Evolutionary conservation across 2,888 invertebrate genomes (phyloP), one percentile per base, ranked within the genome.

Genomic region (Tethea ocularis): DNA sequence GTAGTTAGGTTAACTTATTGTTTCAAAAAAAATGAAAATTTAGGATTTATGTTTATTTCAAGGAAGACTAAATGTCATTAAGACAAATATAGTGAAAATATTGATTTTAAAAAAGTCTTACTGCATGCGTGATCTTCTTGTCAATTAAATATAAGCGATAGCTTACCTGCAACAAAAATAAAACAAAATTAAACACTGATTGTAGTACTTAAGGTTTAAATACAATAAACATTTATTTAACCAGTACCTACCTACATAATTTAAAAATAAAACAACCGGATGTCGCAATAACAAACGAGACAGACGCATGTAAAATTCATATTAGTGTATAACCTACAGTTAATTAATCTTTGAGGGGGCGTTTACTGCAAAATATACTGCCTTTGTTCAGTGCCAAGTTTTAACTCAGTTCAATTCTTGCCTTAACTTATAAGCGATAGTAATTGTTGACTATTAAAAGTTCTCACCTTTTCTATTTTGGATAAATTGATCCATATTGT

Each of bases 301-400:
- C 63, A 58, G 61, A 46, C 60, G 51, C 62, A 83, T 84, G 74
- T 80, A 74, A 82, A 83, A 84, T 83, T 82, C 82, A 83, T 79
- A 84, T 83, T 66, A 67, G 70, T 65, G 67, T 59, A 71, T 69
- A 75, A 68, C 72, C 77, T 82, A 64, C 66, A 57, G 66, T 65
- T 81, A 89, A 91, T 90, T 90, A 89, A 88, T 88, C 83, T 82
- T 74, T 57, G 56, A 23, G 67, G 68, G 78, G 88, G 88, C 83
- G 87, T 83, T 79, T 71, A 74, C 79, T 69, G 81, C 80, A 66
- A 81, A 83, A 82, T 81, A 73, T 78, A 75, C 72, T 69, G 81
- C 77, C 82, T 88, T 88, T 84, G 87, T 87, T 79, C 72, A 63
- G 63, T 68, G 71, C 68, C 72, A 72, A 69, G 75, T 71, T 75